Percentiles rank a stretch among this genome's conserved stretches.
phyloP scores from a whole-genome alignment of 2,113 vertebrate species.

The Sinocyclocheilus grahami region DNA sequence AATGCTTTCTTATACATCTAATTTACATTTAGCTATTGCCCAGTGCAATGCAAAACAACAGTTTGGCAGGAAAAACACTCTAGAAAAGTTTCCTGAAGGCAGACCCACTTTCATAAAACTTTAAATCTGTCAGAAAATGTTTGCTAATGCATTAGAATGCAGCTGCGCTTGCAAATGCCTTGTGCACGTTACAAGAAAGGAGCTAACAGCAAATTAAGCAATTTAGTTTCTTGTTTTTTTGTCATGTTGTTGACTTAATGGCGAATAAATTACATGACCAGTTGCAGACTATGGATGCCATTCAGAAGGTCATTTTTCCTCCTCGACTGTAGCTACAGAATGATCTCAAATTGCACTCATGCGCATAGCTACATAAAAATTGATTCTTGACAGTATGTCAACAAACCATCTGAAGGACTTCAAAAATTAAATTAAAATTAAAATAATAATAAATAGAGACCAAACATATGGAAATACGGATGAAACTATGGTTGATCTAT shows the following conservation, averaged over 20 bases:
- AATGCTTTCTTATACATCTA: slow-evolving; percentile 16
- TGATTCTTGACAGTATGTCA: not conserved
- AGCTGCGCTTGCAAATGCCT: not conserved
- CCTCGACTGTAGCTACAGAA: not conserved
- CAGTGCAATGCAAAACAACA: not conserved
- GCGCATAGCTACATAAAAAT: not conserved
- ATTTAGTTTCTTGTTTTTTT: not conserved
- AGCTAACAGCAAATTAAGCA: not conserved
- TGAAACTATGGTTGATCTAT: not conserved
- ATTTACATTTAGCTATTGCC: slow-evolving; percentile 14
- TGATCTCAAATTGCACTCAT: not conserved
- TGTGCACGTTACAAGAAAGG: not conserved
- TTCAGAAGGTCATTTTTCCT: not conserved
- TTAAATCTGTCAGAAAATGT: slow-evolving; percentile 16
- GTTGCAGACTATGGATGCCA: not conserved
- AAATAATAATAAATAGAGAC: not conserved
- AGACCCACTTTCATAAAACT: not conserved
- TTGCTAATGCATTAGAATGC: not conserved
- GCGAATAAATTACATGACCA: not conserved
- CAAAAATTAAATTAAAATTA: not conserved
- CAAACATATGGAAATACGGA: not conserved
- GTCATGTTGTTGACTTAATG: not conserved
- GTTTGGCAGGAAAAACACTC: slow-evolving; percentile 12
- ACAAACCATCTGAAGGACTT: not conserved
- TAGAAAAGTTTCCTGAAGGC: not conserved